Percentiles rank a stretch among this genome's conserved stretches.
phyloP scores from a whole-genome alignment of 2,888 invertebrate species.

The Lycocerus yunnanus region DNA sequence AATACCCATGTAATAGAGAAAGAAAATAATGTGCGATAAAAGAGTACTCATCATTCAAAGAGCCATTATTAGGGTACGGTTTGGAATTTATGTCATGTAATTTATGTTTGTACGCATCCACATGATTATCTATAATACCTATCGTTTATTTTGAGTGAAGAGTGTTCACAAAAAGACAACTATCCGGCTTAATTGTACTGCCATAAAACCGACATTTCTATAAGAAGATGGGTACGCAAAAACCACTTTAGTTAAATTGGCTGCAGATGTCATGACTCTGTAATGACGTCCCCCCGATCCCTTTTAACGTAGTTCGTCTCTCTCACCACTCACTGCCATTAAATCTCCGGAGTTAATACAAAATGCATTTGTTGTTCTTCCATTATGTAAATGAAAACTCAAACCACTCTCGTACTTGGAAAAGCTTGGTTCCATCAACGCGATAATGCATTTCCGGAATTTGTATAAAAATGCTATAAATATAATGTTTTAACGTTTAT shows the following conservation, averaged over 20 bases:
- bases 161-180: slow-evolving; percentile 4
- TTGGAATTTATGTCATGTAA: background rate
- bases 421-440: slow-evolving; percentile 49
- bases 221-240: slow-evolving; percentile 46
- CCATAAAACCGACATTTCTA: slow-evolving; percentile 25
- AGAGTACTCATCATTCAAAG: background rate
- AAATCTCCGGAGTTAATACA: slow-evolving; percentile 58
- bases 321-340: slow-evolving; percentile 52
- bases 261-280: slow-evolving; percentile 55
- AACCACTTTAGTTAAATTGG: slow-evolving; percentile 56
- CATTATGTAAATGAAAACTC: slow-evolving; percentile 59
- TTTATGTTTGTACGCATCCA: background rate
- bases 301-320: slow-evolving; percentile 33
- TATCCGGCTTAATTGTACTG: slow-evolving; percentile 36
- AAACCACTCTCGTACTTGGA: slow-evolving; percentile 46
- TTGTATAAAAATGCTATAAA: slow-evolving; percentile 34
- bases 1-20: background rate
- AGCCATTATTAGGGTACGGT: background rate
- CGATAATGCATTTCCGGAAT: slow-evolving; percentile 52
- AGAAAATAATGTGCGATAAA: background rate
- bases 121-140: background rate
- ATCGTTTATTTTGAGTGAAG: background rate
- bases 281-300: slow-evolving; percentile 47
- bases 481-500: slow-evolving; percentile 32
- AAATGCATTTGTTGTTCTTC: slow-evolving; percentile 60